Percentiles rank a stretch among this genome's conserved stretches.
phyloP scores from a whole-genome alignment of 1,140 invertebrate species.

The Sarcophaga bullata region DNA sequence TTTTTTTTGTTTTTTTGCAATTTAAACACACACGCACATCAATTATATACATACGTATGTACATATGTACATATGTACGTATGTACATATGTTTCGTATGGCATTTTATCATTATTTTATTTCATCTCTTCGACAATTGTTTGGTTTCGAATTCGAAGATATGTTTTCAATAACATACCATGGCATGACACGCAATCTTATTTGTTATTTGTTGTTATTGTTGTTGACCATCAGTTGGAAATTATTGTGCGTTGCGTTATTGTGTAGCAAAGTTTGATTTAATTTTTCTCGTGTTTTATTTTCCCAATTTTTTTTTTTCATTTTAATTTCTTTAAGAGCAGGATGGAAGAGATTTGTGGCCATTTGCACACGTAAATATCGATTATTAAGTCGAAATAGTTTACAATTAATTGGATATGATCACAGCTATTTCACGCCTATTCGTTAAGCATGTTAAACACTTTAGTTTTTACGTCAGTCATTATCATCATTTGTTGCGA shows the following conservation, averaged over 20 bases:
- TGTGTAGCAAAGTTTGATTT: background rate
- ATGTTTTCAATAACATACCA: conserved; percentile 31
- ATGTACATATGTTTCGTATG: background rate
- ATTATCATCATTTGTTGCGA: too few relatives aligned
- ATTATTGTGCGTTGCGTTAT: conserved; percentile 13
- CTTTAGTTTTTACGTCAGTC: too few relatives aligned
- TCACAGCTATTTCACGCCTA: too few relatives aligned
- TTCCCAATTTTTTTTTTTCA: background rate
- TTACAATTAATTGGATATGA: too few relatives aligned
- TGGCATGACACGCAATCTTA: conserved; percentile 34
- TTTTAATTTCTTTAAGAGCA: background rate
- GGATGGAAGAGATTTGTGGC: too few relatives aligned
- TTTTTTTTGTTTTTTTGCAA: background rate
- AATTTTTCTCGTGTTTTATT: background rate
- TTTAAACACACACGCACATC: conserved; percentile 31
- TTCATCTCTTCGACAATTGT: conserved; percentile 33
- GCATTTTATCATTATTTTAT: conserved; percentile 36
- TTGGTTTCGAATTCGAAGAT: background rate
- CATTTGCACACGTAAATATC: too few relatives aligned
- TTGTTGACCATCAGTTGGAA: conserved; percentile 35
- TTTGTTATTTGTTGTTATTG: background rate
- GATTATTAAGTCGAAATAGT: too few relatives aligned
- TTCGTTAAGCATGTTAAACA: too few relatives aligned
- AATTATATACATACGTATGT: conserved; percentile 24
- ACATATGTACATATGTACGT: too few relatives aligned